Base-by-base conservation (phyloP, 2,113 vertebrate species). In the Gopherus evgoodei region DNA sequence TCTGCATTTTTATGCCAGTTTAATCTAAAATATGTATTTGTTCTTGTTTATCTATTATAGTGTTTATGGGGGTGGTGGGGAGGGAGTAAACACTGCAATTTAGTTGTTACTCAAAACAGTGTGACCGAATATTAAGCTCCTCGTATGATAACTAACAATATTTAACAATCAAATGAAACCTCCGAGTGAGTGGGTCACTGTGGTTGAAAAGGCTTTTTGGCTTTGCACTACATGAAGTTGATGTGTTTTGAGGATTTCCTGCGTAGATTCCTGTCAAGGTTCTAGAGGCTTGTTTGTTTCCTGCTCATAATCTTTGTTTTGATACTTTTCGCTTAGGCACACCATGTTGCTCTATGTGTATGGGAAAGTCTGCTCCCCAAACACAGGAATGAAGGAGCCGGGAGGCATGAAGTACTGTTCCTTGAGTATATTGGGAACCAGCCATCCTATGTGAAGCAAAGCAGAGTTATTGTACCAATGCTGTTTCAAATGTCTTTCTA, bases 271-370 rank as follows among this genome's bases (percentile, higher is more conserved):
- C 69, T 86, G 89, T 44, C 42, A 72, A 53, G 56, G 59, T 91
- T 85, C 83, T 87, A 78, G 79, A 31, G 83, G 24, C 35, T 47
- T 78, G 25, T 93, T 54, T 87, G 25, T 69, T 86, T 91, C 14
- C 85, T 84, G 54, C 86, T 82, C 31, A 62, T 78, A 94, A 54
- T 38, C 86, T 90, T 84, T 52, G 49, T 86, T 83, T 96, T 19
- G 14, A 31, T n/a, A 52, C 9, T 90, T 95, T 93, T 81, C 42
- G 44, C 89, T 90, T 94, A 72, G 85, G 87, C 93, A 86, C 29
- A 80, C 47, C 31, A 52, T 79, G 80, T 62, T 94, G 91, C 52
- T 87, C 75, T 94, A 84, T 94, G 87, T 59, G 87, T 85, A 69
- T 0, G 2, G 92, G 92, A 13, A 52, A 90, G 52, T 78, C 47